These are phyloP conservation scores for Pseudanteris insignis DNA, from an alignment of 2,888 invertebrate genomes.

Conservation along the genomic window DNA sequence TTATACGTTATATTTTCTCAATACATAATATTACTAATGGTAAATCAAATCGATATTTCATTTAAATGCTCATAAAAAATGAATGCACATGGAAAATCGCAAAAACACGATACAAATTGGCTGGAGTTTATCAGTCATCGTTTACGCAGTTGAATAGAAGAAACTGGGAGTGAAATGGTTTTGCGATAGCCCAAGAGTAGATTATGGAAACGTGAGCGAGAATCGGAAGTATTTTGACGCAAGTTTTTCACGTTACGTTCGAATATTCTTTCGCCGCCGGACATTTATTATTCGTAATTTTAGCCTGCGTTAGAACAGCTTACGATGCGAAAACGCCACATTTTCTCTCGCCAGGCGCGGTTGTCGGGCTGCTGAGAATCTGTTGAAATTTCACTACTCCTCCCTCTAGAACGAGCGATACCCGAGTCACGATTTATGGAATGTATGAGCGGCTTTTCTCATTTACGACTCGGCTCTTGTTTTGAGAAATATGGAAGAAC, in stretches of 20 bases:
- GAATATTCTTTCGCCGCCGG: background rate
- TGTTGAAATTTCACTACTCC: slow-evolving; percentile 26
- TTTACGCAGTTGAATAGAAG: no score
- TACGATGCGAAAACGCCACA: slow-evolving; percentile 17
- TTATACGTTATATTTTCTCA: no score
- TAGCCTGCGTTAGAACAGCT: slow-evolving; percentile 12
- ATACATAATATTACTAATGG: no score
- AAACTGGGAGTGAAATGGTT: no score
- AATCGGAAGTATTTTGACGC: no score
- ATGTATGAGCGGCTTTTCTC: slow-evolving; percentile 45
- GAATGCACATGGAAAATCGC: no score
- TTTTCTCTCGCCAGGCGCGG: slow-evolving; percentile 19
- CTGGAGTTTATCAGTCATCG: no score
- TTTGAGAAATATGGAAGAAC: slow-evolving; percentile 50
- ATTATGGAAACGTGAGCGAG: no score
- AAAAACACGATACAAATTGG: no score
- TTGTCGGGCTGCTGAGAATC: slow-evolving; percentile 25
- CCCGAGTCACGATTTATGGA: slow-evolving; percentile 42
- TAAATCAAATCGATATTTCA: no score
- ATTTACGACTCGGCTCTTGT: slow-evolving; percentile 39
- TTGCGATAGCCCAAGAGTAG: no score
- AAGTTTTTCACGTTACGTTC: slow-evolving; percentile 1
- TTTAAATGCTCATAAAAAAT: no score
- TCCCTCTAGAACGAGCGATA: slow-evolving; percentile 17
- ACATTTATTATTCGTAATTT: slow-evolving; percentile 28